Evolutionary conservation across 1,140 invertebrate species (phyloP).

Genomic region (Vanessa atalanta): DNA sequence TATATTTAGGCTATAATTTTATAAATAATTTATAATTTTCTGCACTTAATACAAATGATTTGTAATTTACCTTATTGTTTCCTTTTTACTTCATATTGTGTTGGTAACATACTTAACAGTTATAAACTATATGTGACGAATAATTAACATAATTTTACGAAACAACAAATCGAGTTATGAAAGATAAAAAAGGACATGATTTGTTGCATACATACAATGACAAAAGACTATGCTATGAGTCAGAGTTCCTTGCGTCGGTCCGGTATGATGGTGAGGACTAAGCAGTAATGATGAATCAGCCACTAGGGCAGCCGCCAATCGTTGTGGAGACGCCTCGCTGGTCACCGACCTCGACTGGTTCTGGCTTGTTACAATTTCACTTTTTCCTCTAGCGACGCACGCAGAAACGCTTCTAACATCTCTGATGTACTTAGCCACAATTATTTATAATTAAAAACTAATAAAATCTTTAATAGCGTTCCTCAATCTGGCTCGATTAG

Average conservation of each 20-base stretch:
- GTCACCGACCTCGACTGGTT: constrained; percentile 76
- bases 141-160: not conserved
- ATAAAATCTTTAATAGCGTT: constrained; percentile 19
- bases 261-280: constrained; percentile 47
- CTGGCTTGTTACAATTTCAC: constrained; percentile 77
- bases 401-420: constrained; percentile 34
- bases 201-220: constrained; percentile 20
- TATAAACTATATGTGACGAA: no score
- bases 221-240: constrained; percentile 45
- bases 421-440: constrained; percentile 28
- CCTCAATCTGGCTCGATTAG: constrained; percentile 13
- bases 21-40: no score
- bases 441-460: constrained; percentile 32
- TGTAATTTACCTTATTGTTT: not conserved
- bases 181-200: constrained; percentile 6
- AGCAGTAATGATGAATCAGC: constrained; percentile 65
- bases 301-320: constrained; percentile 61
- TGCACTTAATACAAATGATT: no score
- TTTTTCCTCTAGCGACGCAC: constrained; percentile 60
- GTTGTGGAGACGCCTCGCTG: constrained; percentile 58
- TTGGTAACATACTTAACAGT: no score
- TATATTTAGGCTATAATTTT: no score
- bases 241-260: constrained; percentile 38
- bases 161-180: not conserved
- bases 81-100: not conserved